Conservation (phyloP, 2,797 vertebrate species). For the Acanthornis magna region DNA sequence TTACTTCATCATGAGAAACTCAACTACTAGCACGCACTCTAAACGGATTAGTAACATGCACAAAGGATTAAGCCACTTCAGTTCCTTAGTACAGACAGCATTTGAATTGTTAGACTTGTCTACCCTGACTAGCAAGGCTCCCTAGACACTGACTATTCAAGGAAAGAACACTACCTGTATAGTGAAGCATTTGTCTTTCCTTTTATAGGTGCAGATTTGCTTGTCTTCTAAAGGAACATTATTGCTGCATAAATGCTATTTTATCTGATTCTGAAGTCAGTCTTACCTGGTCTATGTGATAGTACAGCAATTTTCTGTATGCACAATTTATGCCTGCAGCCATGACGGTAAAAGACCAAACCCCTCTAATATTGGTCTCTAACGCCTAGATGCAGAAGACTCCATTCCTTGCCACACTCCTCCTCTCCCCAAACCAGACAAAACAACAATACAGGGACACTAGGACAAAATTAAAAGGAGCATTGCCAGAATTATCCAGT, state of each 20-base stretch:
- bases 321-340: not conserved
- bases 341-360: not conserved
- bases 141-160: not conserved
- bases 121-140: not conserved
- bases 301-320: not conserved
- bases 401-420: not conserved
- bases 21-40: not conserved
- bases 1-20: not conserved
- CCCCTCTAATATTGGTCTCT: not conserved
- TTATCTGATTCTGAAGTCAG: not conserved
- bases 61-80: not conserved
- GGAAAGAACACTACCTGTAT: not conserved
- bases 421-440: not conserved
- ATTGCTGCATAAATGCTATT: not conserved
- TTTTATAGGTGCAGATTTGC: not conserved
- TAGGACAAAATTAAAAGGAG: not conserved
- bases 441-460: not conserved
- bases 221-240: not conserved
- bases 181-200: not conserved
- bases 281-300: not conserved
- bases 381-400: not conserved
- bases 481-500: not conserved
- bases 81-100: not conserved
- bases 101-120: not conserved
- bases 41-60: not conserved